A percentile compares a stretch with the other conserved stretches of the same genome.
Evolutionary conservation across 2,113 vertebrate genomes (phyloP).

Genomic region (Microtus oregoni): DNA sequence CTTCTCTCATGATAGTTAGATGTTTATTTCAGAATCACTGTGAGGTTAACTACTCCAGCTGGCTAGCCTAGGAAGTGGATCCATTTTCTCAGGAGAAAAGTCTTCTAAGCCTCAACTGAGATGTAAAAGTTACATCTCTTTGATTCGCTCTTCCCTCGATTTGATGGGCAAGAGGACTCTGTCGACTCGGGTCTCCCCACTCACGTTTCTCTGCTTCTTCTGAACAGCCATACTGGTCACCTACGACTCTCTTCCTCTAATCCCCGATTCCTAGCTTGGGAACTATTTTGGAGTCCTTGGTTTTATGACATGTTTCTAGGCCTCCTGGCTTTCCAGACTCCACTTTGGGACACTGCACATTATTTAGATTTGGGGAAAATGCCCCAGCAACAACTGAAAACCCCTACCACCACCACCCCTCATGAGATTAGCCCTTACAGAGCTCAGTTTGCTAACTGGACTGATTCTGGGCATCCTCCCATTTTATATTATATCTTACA

Average conservation of each 20-base stretch:
- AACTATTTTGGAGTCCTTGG: neutral
- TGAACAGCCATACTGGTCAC: neutral
- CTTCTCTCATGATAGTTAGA: neutral
- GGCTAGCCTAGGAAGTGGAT: neutral
- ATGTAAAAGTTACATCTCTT: neutral
- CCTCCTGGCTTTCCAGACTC: neutral
- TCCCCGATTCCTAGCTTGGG: no score
- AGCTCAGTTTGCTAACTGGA: neutral
- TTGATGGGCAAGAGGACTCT: neutral
- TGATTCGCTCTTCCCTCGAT: neutral
- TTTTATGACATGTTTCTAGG: neutral
- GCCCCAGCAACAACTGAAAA: neutral
- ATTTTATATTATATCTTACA: neutral
- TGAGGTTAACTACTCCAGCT: neutral
- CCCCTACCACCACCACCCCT: no score
- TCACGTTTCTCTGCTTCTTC: neutral
- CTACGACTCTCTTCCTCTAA: neutral
- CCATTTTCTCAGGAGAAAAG: neutral
- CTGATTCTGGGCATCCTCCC: neutral
- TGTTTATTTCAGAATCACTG: neutral
- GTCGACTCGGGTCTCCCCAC: neutral
- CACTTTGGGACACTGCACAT: no score
- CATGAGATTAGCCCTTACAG: neutral
- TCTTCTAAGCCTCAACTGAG: neutral
- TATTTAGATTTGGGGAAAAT: neutral